Conservation (phyloP, 2,113 vertebrate species). For the Stigmatopora nigra region DNA sequence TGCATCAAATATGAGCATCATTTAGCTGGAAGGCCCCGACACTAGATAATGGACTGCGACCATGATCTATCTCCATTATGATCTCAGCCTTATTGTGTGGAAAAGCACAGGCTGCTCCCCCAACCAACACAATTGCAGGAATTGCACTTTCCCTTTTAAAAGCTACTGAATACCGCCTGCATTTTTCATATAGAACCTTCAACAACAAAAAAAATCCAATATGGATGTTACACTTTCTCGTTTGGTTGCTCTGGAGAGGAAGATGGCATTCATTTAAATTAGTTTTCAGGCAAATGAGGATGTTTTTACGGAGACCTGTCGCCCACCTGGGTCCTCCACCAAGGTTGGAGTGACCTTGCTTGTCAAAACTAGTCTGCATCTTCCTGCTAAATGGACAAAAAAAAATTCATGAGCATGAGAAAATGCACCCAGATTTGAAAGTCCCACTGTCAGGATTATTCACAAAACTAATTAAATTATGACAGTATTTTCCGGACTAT, state of each 20-base stretch:
- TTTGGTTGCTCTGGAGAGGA: background rate
- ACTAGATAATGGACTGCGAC: slow-evolving; percentile 39
- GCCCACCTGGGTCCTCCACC: background rate
- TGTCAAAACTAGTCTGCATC: background rate
- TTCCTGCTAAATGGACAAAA: background rate
- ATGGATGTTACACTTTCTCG: background rate
- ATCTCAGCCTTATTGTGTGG: slow-evolving; percentile 26
- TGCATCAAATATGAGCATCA: slow-evolving; percentile 30
- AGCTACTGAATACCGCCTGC: background rate
- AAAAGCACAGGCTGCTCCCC: slow-evolving; percentile 13
- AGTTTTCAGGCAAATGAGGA: background rate
- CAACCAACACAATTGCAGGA: background rate
- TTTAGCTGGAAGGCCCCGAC: slow-evolving; percentile 20
- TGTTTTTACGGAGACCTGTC: background rate
- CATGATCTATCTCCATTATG: slow-evolving; percentile 34
- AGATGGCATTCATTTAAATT: background rate
- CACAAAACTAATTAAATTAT: no score
- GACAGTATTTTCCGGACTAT: no score
- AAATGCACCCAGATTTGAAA: background rate
- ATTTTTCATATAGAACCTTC: background rate
- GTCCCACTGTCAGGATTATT: no score
- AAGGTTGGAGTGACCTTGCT: background rate
- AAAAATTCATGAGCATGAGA: background rate
- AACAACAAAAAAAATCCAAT: background rate
- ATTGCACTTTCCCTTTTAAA: background rate